These are phyloP conservation scores for Lamellibrachia luymesi DNA, from an alignment of 1,140 invertebrate genomes.

Conservation along the genomic window DNA sequence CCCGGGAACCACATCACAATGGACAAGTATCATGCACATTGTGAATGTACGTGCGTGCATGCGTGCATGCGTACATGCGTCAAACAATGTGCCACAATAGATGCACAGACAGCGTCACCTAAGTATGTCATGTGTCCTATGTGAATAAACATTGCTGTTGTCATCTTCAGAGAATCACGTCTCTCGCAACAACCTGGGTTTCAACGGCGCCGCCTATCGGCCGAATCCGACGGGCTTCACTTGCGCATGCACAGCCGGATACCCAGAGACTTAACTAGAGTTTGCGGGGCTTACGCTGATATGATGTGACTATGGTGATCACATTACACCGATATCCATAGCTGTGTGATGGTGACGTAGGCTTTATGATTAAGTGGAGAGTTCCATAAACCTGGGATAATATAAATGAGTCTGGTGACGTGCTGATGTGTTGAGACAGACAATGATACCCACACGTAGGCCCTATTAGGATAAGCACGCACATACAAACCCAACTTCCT, in stretches of 20 bases:
- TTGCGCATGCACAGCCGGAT: constrained; percentile 75
- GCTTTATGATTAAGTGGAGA: background rate
- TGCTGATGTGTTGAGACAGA: too few relatives aligned
- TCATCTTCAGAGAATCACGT: background rate
- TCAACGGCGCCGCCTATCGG: constrained; percentile 76
- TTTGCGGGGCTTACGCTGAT: background rate
- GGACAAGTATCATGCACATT: background rate
- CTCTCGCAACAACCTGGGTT: constrained; percentile 64
- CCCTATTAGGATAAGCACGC: too few relatives aligned
- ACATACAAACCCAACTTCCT: too few relatives aligned
- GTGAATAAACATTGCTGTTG: background rate
- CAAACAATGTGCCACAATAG: background rate
- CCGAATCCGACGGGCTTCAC: constrained; percentile 56
- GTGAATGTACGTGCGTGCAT: background rate
- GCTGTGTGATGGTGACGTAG: background rate
- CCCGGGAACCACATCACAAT: too few relatives aligned
- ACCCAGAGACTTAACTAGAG: constrained; percentile 18
- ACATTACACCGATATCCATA: background rate
- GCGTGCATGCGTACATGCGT: background rate
- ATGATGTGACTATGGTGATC: background rate
- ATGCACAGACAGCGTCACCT: too few relatives aligned
- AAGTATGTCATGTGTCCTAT: too few relatives aligned
- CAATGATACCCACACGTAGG: too few relatives aligned
- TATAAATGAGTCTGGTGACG: too few relatives aligned
- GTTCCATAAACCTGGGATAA: too few relatives aligned